Percentiles rank a stretch among this genome's conserved stretches.
Conservation (phyloP, 2,797 vertebrate genomes). For the Todus mexicanus region DNA sequence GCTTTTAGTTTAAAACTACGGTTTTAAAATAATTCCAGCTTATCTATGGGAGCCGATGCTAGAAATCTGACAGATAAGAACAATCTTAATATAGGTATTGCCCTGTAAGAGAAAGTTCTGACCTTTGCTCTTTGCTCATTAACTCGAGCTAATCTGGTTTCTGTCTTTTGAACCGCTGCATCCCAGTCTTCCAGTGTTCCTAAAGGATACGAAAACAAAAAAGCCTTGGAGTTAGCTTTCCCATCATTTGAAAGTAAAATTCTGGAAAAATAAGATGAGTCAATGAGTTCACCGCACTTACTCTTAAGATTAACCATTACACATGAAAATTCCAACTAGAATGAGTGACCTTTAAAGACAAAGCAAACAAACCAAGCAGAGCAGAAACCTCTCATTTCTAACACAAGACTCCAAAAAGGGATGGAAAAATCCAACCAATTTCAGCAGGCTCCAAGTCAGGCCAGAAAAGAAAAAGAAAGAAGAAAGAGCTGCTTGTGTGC, state of each 20-base stretch:
- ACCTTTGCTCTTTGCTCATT: slow-evolving; percentile 93
- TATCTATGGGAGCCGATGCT: background rate
- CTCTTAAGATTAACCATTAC: background rate
- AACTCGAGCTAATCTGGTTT: slow-evolving; percentile 85
- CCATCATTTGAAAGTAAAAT: background rate
- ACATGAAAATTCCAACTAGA: background rate
- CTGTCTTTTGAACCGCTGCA: slow-evolving; percentile 89
- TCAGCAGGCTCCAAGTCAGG: background rate
- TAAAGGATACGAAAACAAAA: slow-evolving; percentile 23
- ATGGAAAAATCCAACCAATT: background rate
- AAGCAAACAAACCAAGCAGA: background rate
- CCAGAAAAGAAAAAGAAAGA: background rate
- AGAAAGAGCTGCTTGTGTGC: background rate
- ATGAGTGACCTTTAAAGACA: background rate
- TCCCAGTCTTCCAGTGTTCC: slow-evolving; percentile 97
- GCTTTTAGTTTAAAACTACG: too few relatives aligned
- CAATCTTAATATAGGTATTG: background rate
- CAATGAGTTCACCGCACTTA: background rate
- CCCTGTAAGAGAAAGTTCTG: background rate
- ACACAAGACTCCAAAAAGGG: background rate
- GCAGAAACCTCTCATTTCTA: background rate
- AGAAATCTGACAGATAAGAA: background rate
- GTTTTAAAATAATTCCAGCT: background rate
- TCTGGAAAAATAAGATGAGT: background rate
- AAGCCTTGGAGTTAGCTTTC: background rate